A percentile compares a stretch with the other conserved stretches of the same genome.
phyloP scores from a whole-genome alignment of 2,888 invertebrate genomes.

The Catocala nupta region DNA sequence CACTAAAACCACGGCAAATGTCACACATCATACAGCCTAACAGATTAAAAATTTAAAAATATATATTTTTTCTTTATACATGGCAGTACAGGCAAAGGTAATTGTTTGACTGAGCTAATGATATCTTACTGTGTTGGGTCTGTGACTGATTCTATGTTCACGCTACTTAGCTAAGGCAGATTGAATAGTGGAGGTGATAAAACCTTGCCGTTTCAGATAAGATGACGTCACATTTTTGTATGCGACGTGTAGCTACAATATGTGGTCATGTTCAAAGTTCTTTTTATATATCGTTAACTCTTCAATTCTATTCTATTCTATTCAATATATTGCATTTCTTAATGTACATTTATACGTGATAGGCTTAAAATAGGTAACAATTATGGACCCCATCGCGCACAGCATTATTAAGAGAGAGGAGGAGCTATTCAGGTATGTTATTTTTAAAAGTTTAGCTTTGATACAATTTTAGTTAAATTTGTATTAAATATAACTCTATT shows the following conservation, averaged over 20 bases:
- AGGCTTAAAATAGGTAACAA: too few species aligned
- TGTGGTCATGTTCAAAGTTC: neutral
- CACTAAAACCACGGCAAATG: slow-evolving; percentile 32
- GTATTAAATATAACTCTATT: too few species aligned
- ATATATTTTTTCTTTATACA: slow-evolving; percentile 17
- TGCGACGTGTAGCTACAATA: neutral
- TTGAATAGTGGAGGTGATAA: slow-evolving; percentile 29
- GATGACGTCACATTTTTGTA: slow-evolving; percentile 12
- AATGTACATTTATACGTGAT: too few species aligned
- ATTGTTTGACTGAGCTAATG: slow-evolving; percentile 34
- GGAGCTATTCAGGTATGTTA: too few species aligned
- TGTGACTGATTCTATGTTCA: slow-evolving; percentile 46
- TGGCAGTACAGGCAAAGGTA: slow-evolving; percentile 17
- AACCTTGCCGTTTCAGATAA: slow-evolving; percentile 6
- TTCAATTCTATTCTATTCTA: too few species aligned
- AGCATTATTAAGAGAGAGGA: too few species aligned
- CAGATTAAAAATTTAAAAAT: slow-evolving; percentile 7
- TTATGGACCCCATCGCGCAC: too few species aligned
- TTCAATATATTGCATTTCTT: too few species aligned
- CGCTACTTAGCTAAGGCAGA: slow-evolving; percentile 34
- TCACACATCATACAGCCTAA: slow-evolving; percentile 34
- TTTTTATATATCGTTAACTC: too few species aligned
- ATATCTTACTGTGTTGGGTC: slow-evolving; percentile 19
- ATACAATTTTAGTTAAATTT: too few species aligned
- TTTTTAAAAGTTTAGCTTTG: too few species aligned